These are phyloP conservation scores for Lutjanus erythropterus DNA, from an alignment of 2,113 vertebrate species.

Conservation along the genomic window DNA sequence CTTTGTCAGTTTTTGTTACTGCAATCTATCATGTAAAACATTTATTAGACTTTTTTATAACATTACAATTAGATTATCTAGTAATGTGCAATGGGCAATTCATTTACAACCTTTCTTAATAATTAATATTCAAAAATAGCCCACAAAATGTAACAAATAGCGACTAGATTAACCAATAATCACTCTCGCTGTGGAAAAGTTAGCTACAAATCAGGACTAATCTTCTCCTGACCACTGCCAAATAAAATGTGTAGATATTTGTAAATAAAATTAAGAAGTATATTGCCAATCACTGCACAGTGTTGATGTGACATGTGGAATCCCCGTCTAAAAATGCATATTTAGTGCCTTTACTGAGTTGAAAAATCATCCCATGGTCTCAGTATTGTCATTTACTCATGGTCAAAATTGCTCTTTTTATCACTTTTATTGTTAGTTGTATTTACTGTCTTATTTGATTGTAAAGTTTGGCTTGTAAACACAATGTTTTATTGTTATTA, in stretches of 20 bases:
- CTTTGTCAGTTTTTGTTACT: background rate
- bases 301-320: background rate
- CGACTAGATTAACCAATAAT: constrained; percentile 1
- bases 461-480: too few relatives aligned
- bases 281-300: background rate
- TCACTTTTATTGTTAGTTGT: too few relatives aligned
- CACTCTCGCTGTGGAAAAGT: background rate
- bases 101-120: background rate
- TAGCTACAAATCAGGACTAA: background rate
- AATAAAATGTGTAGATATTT: background rate
- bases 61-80: background rate
- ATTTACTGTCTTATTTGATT: too few relatives aligned
- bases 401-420: too few relatives aligned
- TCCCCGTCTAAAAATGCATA: background rate
- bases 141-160: background rate
- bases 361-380: background rate
- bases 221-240: background rate
- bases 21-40: background rate
- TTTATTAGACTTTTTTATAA: background rate
- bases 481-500: too few relatives aligned
- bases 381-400: too few relatives aligned
- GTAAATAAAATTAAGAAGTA: background rate
- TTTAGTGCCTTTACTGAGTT: background rate
- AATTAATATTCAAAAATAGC: background rate
- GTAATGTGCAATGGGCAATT: background rate